Evolutionary conservation across 1,140 invertebrate species (phyloP).

Genomic region (Heliconius melpomene): DNA sequence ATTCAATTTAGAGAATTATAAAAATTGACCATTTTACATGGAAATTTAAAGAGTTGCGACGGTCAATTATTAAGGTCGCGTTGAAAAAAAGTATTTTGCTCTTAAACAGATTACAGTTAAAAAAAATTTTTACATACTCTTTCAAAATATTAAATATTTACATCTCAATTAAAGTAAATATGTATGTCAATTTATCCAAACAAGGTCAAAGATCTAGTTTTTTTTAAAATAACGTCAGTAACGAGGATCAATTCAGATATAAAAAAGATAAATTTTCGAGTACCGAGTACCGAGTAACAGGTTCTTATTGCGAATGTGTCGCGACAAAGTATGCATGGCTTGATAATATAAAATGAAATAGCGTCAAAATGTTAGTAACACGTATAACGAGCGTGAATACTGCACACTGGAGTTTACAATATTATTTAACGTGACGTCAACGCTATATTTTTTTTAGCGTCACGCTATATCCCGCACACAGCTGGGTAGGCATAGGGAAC

Average conservation of each 20-base stretch:
- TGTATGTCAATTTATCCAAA: background rate
- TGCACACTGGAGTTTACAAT: background rate
- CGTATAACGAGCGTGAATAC: background rate
- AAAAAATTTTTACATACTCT: too few species aligned
- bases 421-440: background rate
- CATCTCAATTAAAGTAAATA: background rate
- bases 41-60: too few species aligned
- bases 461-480: too few species aligned
- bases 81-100: too few species aligned
- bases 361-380: background rate
- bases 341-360: background rate
- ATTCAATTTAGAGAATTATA: too few species aligned
- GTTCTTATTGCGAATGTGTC: background rate
- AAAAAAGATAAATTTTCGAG: background rate
- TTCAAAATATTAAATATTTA: background rate
- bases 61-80: too few species aligned
- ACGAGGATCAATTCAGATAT: background rate
- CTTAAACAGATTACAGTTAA: too few species aligned
- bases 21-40: too few species aligned
- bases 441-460: background rate
- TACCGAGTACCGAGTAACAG: background rate
- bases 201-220: background rate
- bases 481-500: too few species aligned
- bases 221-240: background rate
- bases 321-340: background rate